Evolutionary conservation across 1,140 invertebrate genomes (phyloP).

Genomic region (Tetramorium parvispinum): DNA sequence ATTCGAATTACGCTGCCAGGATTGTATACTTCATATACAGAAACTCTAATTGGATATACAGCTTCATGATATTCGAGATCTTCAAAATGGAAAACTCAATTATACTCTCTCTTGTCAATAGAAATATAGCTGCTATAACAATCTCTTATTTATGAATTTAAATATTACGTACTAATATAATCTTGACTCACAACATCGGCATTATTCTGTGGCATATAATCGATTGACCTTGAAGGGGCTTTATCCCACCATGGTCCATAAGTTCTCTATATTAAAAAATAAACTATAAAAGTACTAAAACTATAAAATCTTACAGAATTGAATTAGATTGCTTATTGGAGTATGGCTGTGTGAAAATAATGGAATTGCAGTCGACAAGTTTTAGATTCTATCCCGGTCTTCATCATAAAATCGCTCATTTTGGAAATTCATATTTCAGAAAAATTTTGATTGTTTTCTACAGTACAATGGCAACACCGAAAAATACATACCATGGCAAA

Average conservation of each 20-base stretch:
- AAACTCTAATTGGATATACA: constrained; percentile 91
- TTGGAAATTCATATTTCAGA: neutral
- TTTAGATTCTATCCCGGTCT: neutral
- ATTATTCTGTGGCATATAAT: constrained; percentile 92
- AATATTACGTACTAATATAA: constrained; percentile 90
- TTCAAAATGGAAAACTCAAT: constrained; percentile 79
- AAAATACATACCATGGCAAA: constrained; percentile 92
- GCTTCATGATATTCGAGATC: constrained; percentile 91
- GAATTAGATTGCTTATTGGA: neutral
- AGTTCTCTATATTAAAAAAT: constrained; percentile 89
- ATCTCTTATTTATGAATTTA: constrained; percentile 15
- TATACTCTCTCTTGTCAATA: constrained; percentile 11
- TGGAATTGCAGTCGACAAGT: neutral
- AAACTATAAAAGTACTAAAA: constrained; percentile 51
- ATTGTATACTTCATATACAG: constrained; percentile 96
- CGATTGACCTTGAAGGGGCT: constrained; percentile 89
- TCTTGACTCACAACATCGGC: constrained; percentile 91
- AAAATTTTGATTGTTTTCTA: neutral
- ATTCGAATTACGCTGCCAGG: constrained; percentile 94
- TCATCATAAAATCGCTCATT: neutral
- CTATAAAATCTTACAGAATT: neutral
- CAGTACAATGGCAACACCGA: too few species aligned
- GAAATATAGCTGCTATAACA: constrained; percentile 12
- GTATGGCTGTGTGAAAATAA: neutral
- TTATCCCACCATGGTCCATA: constrained; percentile 96